These are phyloP conservation scores for Lutraria lutraria DNA, from an alignment of 2,888 invertebrate species.

Conservation along the genomic window DNA sequence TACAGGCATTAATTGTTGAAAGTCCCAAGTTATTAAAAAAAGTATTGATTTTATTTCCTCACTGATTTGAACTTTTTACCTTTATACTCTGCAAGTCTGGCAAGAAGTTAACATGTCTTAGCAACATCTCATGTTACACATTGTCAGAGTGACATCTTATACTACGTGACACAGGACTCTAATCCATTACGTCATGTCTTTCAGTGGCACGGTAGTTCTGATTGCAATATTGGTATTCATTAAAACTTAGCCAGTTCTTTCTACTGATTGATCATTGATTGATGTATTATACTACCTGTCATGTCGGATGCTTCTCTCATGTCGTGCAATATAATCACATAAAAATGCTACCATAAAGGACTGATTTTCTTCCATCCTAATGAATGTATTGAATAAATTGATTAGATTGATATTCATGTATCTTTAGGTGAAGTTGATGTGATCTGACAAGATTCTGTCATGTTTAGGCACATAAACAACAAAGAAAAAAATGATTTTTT, in stretches of 20 bases:
- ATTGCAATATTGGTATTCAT: slow-evolving; percentile 1
- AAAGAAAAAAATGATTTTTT: too few relatives aligned
- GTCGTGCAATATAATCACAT: neutral
- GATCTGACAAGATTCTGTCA: neutral
- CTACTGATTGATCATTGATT: slow-evolving; percentile 1
- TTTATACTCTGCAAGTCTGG: neutral
- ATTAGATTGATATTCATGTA: neutral
- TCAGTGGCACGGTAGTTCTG: neutral
- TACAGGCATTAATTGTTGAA: neutral
- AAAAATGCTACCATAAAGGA: neutral
- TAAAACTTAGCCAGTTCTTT: neutral
- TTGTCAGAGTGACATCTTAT: neutral
- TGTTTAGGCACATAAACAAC: neutral
- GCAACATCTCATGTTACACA: neutral
- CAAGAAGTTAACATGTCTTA: neutral
- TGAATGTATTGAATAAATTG: neutral
- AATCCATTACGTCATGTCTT: slow-evolving; percentile 9
- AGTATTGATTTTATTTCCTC: neutral
- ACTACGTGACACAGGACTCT: slow-evolving; percentile 16
- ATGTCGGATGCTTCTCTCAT: neutral
- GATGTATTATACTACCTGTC: neutral
- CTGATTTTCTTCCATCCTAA: neutral
- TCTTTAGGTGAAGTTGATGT: neutral
- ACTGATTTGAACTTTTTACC: neutral
- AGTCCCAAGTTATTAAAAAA: neutral